Conservation (phyloP, 2,113 vertebrate species). For the Microtus pennsylvanicus region DNA sequence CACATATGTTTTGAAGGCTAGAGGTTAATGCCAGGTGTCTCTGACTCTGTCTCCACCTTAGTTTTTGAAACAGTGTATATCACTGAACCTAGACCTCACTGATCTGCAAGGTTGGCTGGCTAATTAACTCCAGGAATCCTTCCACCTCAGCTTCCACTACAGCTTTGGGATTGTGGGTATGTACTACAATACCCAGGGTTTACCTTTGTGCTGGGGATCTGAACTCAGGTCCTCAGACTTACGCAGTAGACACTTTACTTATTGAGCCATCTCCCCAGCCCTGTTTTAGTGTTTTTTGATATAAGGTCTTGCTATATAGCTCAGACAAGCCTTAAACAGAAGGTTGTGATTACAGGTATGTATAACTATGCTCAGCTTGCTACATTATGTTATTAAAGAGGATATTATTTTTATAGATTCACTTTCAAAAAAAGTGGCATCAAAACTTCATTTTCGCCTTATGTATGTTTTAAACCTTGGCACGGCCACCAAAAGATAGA, state of each 20-base stretch:
- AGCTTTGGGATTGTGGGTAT: not conserved
- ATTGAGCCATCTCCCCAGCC: not conserved
- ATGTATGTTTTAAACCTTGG: not conserved
- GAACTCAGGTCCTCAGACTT: not conserved
- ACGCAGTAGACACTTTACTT: too few relatives aligned
- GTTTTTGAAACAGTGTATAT: too few relatives aligned
- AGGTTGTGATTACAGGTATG: not conserved
- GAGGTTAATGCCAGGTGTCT: not conserved
- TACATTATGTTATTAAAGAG: not conserved
- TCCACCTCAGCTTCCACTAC: not conserved
- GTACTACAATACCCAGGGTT: not conserved
- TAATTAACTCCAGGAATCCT: not conserved
- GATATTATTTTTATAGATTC: not conserved
- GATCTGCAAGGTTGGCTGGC: not conserved
- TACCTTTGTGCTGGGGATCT: not conserved
- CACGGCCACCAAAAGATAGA: not conserved
- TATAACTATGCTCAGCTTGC: not conserved
- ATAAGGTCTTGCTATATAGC: not conserved
- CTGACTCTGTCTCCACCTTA: too few relatives aligned
- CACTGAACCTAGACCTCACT: not conserved
- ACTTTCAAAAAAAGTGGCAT: not conserved
- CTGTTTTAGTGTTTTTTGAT: not conserved
- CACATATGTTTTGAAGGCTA: not conserved
- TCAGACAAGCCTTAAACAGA: not conserved
- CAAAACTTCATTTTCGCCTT: not conserved